Evolutionary conservation across 2,113 vertebrate genomes (phyloP).

Genomic region (Lamprotornis superbus): DNA sequence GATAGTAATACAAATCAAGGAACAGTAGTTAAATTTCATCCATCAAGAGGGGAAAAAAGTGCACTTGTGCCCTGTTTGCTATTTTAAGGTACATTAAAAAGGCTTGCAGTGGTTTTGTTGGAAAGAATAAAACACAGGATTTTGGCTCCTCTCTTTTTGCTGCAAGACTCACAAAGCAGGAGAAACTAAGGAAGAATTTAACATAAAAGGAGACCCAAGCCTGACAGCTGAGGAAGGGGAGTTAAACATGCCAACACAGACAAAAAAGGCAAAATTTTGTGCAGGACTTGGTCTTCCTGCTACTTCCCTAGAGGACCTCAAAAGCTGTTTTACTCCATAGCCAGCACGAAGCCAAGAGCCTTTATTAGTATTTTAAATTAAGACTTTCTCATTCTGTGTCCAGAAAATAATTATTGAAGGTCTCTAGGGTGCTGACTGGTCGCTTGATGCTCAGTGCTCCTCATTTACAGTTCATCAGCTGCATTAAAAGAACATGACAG

Average conservation of each 20-base stretch:
- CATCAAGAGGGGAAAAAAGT: neutral
- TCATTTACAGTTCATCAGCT: conserved; percentile 33
- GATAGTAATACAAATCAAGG: conserved; percentile 31
- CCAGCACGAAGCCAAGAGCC: neutral
- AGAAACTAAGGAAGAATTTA: neutral
- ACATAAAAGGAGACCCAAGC: accelerated
- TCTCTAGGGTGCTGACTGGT: neutral
- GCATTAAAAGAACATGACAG: neutral
- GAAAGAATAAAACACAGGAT: neutral
- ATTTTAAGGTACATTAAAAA: conserved; percentile 27
- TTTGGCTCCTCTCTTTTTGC: neutral
- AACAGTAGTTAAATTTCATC: conserved; percentile 25
- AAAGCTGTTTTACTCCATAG: neutral
- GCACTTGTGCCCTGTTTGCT: neutral
- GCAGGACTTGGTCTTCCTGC: neutral
- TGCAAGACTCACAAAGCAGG: neutral
- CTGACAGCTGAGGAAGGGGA: neutral
- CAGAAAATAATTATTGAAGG: conserved; percentile 9
- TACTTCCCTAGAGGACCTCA: neutral
- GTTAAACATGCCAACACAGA: neutral
- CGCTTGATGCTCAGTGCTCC: conserved; percentile 7
- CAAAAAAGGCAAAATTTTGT: neutral
- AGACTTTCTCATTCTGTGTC: neutral
- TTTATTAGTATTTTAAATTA: neutral
- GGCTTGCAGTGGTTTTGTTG: neutral